Evolutionary conservation across 2,888 invertebrate species (phyloP), one percentile per base, ranked within the genome.

Genomic region (Zaprionus lineosus): DNA sequence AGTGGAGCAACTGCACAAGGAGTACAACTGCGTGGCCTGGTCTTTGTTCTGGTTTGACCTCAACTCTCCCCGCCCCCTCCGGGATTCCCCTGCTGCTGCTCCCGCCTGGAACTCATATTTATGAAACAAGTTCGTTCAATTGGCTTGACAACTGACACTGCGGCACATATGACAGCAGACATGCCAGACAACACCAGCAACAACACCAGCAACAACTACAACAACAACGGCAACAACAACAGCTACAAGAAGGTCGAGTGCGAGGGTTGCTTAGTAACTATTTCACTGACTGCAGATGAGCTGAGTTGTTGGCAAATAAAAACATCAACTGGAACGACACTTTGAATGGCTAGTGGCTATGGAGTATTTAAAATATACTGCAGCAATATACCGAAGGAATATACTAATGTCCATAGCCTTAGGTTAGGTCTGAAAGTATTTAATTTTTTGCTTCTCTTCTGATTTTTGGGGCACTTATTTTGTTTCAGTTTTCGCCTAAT

Each of bases 1-100:
- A 68, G 77, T 84, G 55, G 77, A 81, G 77, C 84, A 77, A 41
- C 61, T 33, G 19, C 41, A 37, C 62, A 69, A 82, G 79, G 62
- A 83, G 70, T 78, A 63, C 53, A 50, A 46, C 51, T 31, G 31
- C 15, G 8, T 50, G 15, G 48, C 21, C 21, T 36, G 34, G 12
- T 52, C 60, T 56, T 21, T 6, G 48, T 8, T 46, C 43, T 24
- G 39, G 33, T 39, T 43, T 21, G 52, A 14, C 11, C 26, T 21
- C 8, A 11, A 19, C 29, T 36, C 24, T 14, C n/a, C 18, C 55
- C 11, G 15, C 18, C 31, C 37, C 24, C 29, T 12, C 7, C 39
- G 31, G 33, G 16, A 3, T 8, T 33, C 26, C 33, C n/a, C 12
- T 31, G n/a, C 43, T 15, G 7, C 21, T 36, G 9, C 31, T 63